phyloP scores from a whole-genome alignment of 2,113 vertebrate genomes.

The Heterotis niloticus region DNA sequence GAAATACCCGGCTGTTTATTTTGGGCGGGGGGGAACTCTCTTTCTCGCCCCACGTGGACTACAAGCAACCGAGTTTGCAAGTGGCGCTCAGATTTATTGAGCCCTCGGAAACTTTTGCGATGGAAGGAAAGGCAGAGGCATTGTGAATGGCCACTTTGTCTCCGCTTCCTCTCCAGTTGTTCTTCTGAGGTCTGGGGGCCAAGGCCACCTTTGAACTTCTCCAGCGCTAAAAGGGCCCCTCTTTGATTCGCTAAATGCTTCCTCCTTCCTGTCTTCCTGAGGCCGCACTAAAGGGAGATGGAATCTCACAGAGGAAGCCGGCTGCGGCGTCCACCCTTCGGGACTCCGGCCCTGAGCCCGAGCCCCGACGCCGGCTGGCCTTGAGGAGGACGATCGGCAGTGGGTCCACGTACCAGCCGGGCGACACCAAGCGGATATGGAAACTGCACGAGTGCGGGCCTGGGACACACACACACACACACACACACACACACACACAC shows the following conservation, averaged over 20 bases:
- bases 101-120: not conserved
- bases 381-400: not conserved
- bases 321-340: not conserved
- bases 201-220: constrained; percentile 38
- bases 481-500: constrained; percentile 18
- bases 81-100: not conserved
- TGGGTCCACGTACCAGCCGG: too few relatives aligned
- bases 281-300: constrained; percentile 35
- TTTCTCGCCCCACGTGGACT: not conserved
- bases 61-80: not conserved
- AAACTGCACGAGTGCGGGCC: not conserved
- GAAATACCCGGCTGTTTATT: not conserved
- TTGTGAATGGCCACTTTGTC: constrained; percentile 26
- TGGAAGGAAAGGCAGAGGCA: constrained; percentile 9
- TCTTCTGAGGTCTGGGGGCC: constrained; percentile 22
- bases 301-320: constrained; percentile 30
- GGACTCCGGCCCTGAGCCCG: not conserved
- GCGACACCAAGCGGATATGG: not conserved
- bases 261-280: constrained; percentile 30
- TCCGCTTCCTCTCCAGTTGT: constrained; percentile 11
- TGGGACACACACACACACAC: not conserved
- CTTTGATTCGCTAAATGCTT: constrained; percentile 39
- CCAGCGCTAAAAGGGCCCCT: constrained; percentile 11
- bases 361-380: not conserved
- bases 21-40: not conserved